Conservation (phyloP, 2,797 vertebrate genomes). For the Phyllotis vaccarum region DNA sequence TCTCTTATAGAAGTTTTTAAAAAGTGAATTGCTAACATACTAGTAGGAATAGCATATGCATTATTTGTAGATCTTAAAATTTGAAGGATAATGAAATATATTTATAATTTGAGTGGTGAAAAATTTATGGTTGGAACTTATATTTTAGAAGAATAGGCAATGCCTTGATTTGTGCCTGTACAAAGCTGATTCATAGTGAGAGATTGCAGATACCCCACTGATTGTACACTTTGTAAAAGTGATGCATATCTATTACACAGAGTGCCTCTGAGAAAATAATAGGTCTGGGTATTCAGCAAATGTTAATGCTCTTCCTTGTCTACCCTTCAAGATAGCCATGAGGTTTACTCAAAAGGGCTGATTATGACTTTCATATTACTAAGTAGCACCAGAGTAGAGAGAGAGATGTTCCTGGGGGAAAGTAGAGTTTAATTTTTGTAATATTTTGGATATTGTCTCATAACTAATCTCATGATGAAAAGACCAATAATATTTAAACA, state of each 20-base stretch:
- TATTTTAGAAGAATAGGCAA: background rate
- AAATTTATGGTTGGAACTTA: background rate
- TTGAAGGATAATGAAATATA: background rate
- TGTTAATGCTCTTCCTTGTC: background rate
- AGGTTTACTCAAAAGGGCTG: background rate
- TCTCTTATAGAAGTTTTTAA: slow-evolving; percentile 9
- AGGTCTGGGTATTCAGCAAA: background rate
- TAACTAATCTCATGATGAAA: background rate
- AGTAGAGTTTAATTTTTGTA: background rate
- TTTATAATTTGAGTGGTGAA: slow-evolving; percentile 30
- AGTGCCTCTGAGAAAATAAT: background rate
- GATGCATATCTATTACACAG: background rate
- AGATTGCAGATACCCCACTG: background rate
- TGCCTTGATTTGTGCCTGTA: background rate
- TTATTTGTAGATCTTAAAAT: slow-evolving; percentile 26
- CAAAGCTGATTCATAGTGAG: background rate
- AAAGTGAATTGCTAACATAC: background rate
- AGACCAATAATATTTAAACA: background rate
- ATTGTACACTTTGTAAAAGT: background rate
- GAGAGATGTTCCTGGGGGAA: background rate
- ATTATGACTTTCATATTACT: background rate
- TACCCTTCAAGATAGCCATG: background rate
- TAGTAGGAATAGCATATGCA: background rate
- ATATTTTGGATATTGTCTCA: background rate
- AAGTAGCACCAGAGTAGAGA: background rate